Percentiles rank a stretch among this genome's conserved stretches.
These are phyloP conservation scores for Clusia tigrina DNA, from an alignment of 2,888 invertebrate species.

Conservation along the genomic window DNA sequence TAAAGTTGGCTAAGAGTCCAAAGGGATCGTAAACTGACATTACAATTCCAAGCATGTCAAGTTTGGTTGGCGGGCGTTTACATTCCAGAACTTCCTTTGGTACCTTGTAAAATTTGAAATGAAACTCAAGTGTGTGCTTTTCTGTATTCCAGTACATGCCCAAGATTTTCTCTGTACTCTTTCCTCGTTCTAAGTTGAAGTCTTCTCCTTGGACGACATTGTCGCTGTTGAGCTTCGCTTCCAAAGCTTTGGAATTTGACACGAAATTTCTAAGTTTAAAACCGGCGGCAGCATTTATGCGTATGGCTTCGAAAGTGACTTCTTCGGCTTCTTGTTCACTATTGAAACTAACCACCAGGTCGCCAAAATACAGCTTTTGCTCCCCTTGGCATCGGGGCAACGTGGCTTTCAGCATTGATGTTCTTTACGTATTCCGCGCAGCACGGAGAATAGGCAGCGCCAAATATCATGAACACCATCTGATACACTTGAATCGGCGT, in stretches of 20 bases:
- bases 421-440: slow-evolving; percentile 48
- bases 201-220: not conserved
- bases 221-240: slow-evolving; percentile 7
- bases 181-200: not conserved
- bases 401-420: slow-evolving; percentile 37
- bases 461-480: slow-evolving; percentile 31
- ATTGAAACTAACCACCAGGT: slow-evolving; percentile 36
- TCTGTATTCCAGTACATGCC: slow-evolving; percentile 32
- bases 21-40: slow-evolving; percentile 45
- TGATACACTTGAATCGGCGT: slow-evolving; percentile 15
- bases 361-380: slow-evolving; percentile 33
- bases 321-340: slow-evolving; percentile 48
- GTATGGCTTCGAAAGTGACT: no score
- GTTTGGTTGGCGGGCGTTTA: slow-evolving; percentile 33
- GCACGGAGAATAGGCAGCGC: slow-evolving; percentile 39
- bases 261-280: slow-evolving; percentile 34
- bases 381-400: slow-evolving; percentile 29
- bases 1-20: slow-evolving; percentile 38
- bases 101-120: slow-evolving; percentile 24
- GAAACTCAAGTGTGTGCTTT: slow-evolving; percentile 32
- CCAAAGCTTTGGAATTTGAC: slow-evolving; percentile 14
- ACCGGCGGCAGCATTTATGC: no score
- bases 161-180: slow-evolving; percentile 21
- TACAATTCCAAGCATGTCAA: slow-evolving; percentile 34
- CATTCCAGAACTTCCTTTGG: slow-evolving; percentile 21